Percentiles rank a stretch among this genome's conserved stretches.
Evolutionary conservation across 2,888 invertebrate genomes (phyloP).

Genomic region (Trissoscelio sp.): DNA sequence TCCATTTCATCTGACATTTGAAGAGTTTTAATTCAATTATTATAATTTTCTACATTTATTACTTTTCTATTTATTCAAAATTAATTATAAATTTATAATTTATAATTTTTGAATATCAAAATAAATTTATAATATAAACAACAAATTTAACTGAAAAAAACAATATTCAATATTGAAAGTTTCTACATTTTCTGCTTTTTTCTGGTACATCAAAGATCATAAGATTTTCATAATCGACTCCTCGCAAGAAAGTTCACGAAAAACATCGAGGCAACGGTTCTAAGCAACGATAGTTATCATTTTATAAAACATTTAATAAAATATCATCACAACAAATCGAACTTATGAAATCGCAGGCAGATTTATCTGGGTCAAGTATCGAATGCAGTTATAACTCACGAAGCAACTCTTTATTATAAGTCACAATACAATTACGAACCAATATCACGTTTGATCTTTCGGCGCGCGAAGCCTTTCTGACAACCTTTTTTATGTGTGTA

Average conservation of each 20-base stretch:
- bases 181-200: not conserved
- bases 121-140: too few relatives aligned
- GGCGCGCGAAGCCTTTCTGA: conserved; percentile 58
- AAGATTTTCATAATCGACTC: conserved; percentile 43
- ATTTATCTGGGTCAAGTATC: conserved; percentile 67
- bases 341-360: conserved; percentile 65
- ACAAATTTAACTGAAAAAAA: too few relatives aligned
- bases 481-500: conserved; percentile 56
- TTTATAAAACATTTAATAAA: conserved; percentile 66
- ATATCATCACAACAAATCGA: conserved; percentile 67
- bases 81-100: too few relatives aligned
- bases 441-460: conserved; percentile 68
- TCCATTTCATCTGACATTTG: not conserved
- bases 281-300: conserved; percentile 54
- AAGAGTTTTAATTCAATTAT: too few relatives aligned
- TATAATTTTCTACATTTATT: too few relatives aligned
- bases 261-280: conserved; percentile 39
- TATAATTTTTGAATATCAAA: too few relatives aligned
- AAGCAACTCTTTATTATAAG: conserved; percentile 67
- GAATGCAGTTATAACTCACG: conserved; percentile 68
- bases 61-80: too few relatives aligned
- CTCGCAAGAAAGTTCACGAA: conserved; percentile 42
- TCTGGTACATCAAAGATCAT: not conserved
- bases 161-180: not conserved
- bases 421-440: conserved; percentile 68